Evolutionary conservation across 2,888 invertebrate species (phyloP), one percentile per base, ranked within the genome.

Genomic region (Quadriops clusia): DNA sequence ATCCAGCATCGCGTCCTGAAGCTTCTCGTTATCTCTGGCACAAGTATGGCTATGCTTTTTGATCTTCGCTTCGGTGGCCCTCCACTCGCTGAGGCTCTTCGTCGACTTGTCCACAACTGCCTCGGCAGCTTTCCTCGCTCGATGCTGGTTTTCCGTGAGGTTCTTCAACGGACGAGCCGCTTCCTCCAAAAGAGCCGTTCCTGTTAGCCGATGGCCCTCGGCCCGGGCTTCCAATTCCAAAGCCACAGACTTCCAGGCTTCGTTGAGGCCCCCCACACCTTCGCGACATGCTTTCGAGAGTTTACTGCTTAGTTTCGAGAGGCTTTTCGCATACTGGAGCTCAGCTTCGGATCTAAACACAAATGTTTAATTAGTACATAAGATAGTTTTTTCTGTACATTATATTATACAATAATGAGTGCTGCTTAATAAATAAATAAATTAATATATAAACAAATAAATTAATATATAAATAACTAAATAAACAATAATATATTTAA

Each of bases 211-310:
- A 66, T 93, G 93, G 31, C 85, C 75, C 56, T 93, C 91, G 17
- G 90, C 83, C 49, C 89, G 81, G 41, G 81, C 75, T 60, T 93
- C 93, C 78, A 93, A 82, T 63, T 90, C 89, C n/a, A 77, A 65
- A 28, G 87, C 89, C 37, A 89, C 86, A 42, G 82, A 75, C 60
- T 85, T 83, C 90, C 91, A 93, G 31, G 89, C 87, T 47, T 89
- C 84, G 44, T 84, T 80, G 46, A 91, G 73, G 28, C 83, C 77
- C 28, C 82, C 81, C 18, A 78, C 70, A 43, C 77, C 72, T 50
- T 81, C 82, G 38, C 81, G 72, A 57, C 81, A 81, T 1, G 85
- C 83, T 60, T 89, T 83, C 47, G 79, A 71, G 41, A 91, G 64
- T 64, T 91, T 93, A 23, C 72, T 70, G 39, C 89, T 85, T 47